Conservation (phyloP, 1,140 invertebrate species). For the Drosophila rhopaloa region DNA sequence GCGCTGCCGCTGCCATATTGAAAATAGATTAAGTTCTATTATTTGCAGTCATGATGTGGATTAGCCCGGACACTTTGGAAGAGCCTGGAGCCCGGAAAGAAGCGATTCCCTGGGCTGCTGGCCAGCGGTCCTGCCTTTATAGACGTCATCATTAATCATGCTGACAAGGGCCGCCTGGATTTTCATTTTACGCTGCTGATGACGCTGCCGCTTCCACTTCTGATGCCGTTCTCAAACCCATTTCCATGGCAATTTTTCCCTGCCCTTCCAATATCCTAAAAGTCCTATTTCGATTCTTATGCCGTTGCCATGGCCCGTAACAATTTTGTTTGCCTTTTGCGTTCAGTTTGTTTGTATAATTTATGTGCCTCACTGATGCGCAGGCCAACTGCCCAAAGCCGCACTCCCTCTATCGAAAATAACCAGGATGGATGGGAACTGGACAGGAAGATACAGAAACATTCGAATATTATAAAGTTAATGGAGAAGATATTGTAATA, state of each 20-base stretch:
- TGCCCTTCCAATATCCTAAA: conserved; percentile 26
- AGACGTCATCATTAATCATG: conserved; percentile 83
- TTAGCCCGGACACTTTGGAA: conserved; percentile 73
- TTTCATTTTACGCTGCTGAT: conserved; percentile 71
- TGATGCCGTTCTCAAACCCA: conserved; percentile 21
- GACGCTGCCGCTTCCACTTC: conserved; percentile 19
- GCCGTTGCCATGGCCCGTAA: conserved; percentile 49
- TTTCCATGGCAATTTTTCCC: conserved; percentile 38
- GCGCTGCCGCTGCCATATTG: conserved; percentile 76
- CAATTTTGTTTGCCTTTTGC: conserved; percentile 64
- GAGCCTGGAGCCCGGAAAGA: conserved; percentile 18
- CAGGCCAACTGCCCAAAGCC: conserved; percentile 37
- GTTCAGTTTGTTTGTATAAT: conserved; percentile 69
- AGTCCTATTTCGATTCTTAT: conserved; percentile 46
- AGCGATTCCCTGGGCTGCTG: conserved; percentile 31
- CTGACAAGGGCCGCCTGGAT: conserved; percentile 76
- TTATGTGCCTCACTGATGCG: conserved; percentile 64
- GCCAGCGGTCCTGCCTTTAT: conserved; percentile 60
- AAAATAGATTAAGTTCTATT: conserved; percentile 84
- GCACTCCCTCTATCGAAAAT: conserved; percentile 10
- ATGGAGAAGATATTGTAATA: conserved; percentile 9
- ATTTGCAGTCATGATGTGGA: conserved; percentile 83
- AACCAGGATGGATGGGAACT: background rate
- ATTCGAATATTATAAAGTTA: conserved; percentile 1
- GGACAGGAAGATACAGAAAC: background rate